Evolutionary conservation across 1,140 invertebrate species (phyloP), one percentile per base, ranked within the genome.

Genomic region (Kradibia gibbosae): DNA sequence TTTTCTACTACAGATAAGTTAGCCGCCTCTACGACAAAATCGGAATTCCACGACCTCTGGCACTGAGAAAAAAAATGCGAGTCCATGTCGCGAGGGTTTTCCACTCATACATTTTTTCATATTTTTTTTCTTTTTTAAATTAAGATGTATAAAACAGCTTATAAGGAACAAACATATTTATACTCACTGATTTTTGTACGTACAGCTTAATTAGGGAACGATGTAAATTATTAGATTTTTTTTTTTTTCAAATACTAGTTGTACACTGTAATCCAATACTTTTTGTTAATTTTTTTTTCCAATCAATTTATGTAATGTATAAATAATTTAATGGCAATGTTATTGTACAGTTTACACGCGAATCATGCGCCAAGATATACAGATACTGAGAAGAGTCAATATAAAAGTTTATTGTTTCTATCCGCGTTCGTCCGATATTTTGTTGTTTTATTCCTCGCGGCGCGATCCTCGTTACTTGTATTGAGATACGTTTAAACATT

Each of bases 1-100:
- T 65, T 82, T 78, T 77, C 53, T 48, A 82, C 28, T 15, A 67
- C 67, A 82, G 81, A 78, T 79, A 78, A 78, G 45, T 78, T 74
- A 65, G 76, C 70, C 67, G 70, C 70, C 28, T 79, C 81, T 42
- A 48, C 81, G 71, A 65, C 81, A 67, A 82, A 78, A 71, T 82
- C 81, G 55, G 45, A 39, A 78, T 82, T 74, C 70, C 57, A 79
- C 17, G 57, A 78, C 71, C 34, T 82, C 71, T 82, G 81, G 81
- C 81, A 78, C 28, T 82, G 76, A 82, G 57, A 78, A 36, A 74
- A n/a, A n/a, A 53, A 78, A 65, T 39, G 62, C 74, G 65, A 42
- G 50, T 48, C 62, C 55, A 73, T 17, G 42, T 73, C 25, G 78
- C 62, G 50, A 78, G 62, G n/a, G n/a, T 11, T 60, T 72, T 11